Percentiles rank a stretch among this genome's conserved stretches.
Conservation (phyloP, 2,888 invertebrate species). For the Aphrophora alni region DNA sequence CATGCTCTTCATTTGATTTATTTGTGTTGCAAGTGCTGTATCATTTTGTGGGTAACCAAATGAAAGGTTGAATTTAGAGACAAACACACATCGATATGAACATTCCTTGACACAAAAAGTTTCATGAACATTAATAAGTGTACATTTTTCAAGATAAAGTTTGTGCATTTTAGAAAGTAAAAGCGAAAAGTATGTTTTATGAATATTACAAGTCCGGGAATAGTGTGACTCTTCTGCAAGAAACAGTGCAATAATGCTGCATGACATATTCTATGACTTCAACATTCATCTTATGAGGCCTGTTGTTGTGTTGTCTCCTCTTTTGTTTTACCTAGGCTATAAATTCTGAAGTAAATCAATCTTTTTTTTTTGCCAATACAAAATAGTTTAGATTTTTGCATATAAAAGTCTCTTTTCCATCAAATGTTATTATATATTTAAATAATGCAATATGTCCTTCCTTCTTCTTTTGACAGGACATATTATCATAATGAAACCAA, state of each 20-base stretch:
- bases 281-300: not conserved
- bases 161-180: not conserved
- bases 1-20: constrained; percentile 35
- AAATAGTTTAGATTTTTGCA: no score
- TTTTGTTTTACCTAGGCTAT: no score
- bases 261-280: not conserved
- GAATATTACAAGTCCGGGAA: not conserved
- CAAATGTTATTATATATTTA: no score
- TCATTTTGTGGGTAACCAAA: constrained; percentile 45
- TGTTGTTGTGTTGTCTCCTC: no score
- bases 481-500: no score
- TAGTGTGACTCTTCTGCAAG: not conserved
- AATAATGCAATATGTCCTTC: no score
- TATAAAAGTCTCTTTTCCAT: no score
- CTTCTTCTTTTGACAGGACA: no score
- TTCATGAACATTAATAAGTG: not conserved
- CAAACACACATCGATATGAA: not conserved
- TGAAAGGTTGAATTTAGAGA: not conserved
- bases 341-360: no score
- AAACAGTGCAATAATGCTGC: not conserved
- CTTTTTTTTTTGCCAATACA: no score
- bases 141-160: not conserved
- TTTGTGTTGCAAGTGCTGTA: constrained; percentile 45
- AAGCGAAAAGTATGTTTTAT: not conserved
- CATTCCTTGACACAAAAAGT: not conserved